phyloP scores from a whole-genome alignment of 2,888 invertebrate species.

The Lochmaea capreae region DNA sequence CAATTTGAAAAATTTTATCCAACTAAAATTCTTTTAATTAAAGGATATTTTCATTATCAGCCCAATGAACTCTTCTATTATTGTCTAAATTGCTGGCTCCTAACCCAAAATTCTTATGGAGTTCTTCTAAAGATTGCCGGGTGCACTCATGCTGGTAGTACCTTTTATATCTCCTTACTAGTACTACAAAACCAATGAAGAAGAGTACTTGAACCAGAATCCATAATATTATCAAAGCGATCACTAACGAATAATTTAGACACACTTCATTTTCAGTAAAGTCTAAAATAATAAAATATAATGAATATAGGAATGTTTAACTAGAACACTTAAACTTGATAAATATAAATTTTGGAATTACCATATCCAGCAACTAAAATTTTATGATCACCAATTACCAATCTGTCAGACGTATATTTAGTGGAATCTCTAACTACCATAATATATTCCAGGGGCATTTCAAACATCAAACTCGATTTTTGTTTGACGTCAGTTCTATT shows the following conservation, averaged over 20 bases:
- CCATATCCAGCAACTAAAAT: conserved; percentile 71
- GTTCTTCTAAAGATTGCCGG: conserved; percentile 63
- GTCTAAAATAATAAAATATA: conserved; percentile 54
- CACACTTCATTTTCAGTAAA: conserved; percentile 62
- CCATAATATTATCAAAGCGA: conserved; percentile 69
- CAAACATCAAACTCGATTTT: conserved; percentile 50
- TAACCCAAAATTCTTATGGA: conserved; percentile 73
- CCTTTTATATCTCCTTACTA: conserved; percentile 69
- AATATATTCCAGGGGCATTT: conserved; percentile 70
- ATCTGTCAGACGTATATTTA: conserved; percentile 72
- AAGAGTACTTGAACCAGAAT: conserved; percentile 70
- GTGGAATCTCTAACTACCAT: conserved; percentile 69
- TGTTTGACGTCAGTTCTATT: conserved; percentile 50
- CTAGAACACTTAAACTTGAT: not conserved
- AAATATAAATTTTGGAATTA: conserved; percentile 55
- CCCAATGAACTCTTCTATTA: conserved; percentile 78
- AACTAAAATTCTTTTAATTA: conserved; percentile 17
- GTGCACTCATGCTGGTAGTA: conserved; percentile 66
- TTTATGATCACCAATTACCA: conserved; percentile 73
- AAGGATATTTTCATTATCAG: conserved; percentile 65
- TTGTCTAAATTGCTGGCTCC: conserved; percentile 72
- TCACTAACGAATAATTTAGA: conserved; percentile 68
- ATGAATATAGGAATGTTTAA: not conserved
- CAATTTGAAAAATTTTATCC: not conserved
- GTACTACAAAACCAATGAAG: conserved; percentile 68